Percentiles rank a stretch among this genome's conserved stretches.
Conservation (phyloP, 1,140 invertebrate species). For the Brachionus paranguensis region DNA sequence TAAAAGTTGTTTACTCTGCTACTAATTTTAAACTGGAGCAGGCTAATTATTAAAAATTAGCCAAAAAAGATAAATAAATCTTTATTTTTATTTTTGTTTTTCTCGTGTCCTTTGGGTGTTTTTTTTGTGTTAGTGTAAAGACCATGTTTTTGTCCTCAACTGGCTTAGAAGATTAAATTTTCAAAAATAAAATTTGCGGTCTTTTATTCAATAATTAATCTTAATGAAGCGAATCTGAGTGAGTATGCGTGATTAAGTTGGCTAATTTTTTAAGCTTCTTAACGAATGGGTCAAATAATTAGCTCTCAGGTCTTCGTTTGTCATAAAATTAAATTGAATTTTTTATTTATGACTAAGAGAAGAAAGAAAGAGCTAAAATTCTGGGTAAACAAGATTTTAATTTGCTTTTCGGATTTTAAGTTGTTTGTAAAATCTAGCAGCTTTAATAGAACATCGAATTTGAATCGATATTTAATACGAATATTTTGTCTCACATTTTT, state of each 20-base stretch:
- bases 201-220: slow-evolving; percentile 2
- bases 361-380: neutral
- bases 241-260: neutral
- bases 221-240: neutral
- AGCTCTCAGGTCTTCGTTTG: neutral
- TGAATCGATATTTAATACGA: neutral
- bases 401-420: neutral
- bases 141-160: neutral
- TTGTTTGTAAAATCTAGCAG: neutral
- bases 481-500: neutral
- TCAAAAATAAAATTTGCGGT: neutral
- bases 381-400: neutral
- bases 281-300: neutral
- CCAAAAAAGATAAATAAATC: neutral
- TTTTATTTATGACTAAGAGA: neutral
- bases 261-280: neutral
- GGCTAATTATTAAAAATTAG: neutral
- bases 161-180: neutral
- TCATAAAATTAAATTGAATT: neutral
- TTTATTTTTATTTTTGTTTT: neutral
- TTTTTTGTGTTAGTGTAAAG: neutral
- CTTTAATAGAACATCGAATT: neutral
- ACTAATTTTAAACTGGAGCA: neutral
- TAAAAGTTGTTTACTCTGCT: neutral
- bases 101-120: neutral